phyloP scores from a whole-genome alignment of 2,888 invertebrate genomes.

The Temnothorax unifasciatus region DNA sequence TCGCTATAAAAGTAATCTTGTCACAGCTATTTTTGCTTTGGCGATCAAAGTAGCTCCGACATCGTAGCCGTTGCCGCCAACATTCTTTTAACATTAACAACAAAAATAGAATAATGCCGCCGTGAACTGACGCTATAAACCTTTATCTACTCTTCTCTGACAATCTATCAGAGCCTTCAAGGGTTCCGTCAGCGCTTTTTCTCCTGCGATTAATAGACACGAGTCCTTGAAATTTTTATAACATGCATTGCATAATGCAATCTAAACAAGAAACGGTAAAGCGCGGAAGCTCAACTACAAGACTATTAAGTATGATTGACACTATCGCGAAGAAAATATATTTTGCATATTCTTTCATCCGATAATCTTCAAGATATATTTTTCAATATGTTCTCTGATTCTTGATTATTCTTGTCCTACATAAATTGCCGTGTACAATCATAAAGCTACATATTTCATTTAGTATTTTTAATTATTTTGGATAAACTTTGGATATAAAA shows the following conservation, averaged over 20 bases:
- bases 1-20: conserved; percentile 52
- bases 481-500: neutral
- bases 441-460: neutral
- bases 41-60: neutral
- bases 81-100: conserved; percentile 29
- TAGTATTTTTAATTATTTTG: neutral
- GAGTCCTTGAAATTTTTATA: conserved; percentile 29
- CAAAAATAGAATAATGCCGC: conserved; percentile 4
- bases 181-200: conserved; percentile 13
- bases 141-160: conserved; percentile 28
- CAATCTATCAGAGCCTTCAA: conserved; percentile 20
- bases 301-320: conserved; percentile 15
- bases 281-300: neutral
- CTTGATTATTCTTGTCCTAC: neutral
- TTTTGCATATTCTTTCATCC: neutral
- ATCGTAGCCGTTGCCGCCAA: neutral
- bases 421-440: neutral
- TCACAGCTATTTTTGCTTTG: conserved; percentile 49
- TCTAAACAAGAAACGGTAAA: neutral
- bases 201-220: conserved; percentile 28
- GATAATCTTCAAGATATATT: neutral
- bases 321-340: neutral
- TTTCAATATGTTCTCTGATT: neutral
- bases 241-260: conserved; percentile 11
- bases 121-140: conserved; percentile 6